Base-by-base conservation (phyloP, 2,113 vertebrate genomes). In the Cyprinodon brontotheroides region DNA sequence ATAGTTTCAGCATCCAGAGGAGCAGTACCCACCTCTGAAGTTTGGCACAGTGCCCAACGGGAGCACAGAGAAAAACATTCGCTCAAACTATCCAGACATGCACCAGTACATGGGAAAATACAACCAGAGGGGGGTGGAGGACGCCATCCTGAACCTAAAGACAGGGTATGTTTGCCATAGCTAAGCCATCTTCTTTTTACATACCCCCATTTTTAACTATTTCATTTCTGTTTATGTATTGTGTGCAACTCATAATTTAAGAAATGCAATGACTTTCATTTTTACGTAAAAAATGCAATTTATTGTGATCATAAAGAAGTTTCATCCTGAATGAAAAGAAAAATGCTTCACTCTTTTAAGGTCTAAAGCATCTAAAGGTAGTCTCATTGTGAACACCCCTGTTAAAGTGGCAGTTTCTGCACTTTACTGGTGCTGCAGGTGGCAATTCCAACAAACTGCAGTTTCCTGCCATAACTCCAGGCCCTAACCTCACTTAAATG, bases 11-110 rank as follows among this genome's bases (percentile, higher is more conserved):
- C 94, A 96, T 90, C 97, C 96, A 20, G 96, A 96, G 82, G 96
- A 97, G 89, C 96, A 98, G 87, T 97, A 97, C 80, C 97, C 96
- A 0, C 96, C 96, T 70, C 92, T 98, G 75, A 96, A 96, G 91
- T 98, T 98, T 81, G 96, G 96, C 78, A 98, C 96, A 0, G 96
- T 98, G 84, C 96, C 96, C 87, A 98, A 98, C 4, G 96, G 96
- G 82, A 97, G 96, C 93, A 98, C 96, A 0, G 96, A 98, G 93
- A 97, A 97, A 92, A 98, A 98, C 77, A 98, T 97, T 81, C 96
- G 96, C 79, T 96, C 95, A 92, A 98, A 98, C 94, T 98, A 98
- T 84, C 96, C 96, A 10, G 96, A 95, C 89, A 98, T 98, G 96
- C 96, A 98, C 85, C 95, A 94, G 87, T 98, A 98, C 92, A 98